A percentile compares a stretch with the other conserved stretches of the same genome.
Conservation (phyloP, 2,888 invertebrate species). For the Bruchidius siliquastri region DNA sequence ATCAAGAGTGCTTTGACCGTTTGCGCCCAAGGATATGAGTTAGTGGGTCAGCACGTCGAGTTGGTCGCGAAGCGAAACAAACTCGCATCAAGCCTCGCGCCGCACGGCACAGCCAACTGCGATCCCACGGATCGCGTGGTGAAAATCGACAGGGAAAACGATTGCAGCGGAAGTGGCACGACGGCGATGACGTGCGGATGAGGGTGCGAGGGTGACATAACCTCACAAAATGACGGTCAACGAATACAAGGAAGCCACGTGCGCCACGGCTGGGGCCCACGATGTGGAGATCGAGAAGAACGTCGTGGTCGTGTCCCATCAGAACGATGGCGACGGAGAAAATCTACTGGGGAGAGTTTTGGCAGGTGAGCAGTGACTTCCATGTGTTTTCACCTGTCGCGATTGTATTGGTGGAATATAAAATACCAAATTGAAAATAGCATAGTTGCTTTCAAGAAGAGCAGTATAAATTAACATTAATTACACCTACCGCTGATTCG, state of each 20-base stretch:
- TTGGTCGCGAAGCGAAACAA: background rate
- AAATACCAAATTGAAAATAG: too few species aligned
- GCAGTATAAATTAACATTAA: too few species aligned
- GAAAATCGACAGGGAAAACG: conserved; percentile 3
- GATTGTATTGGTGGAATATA: background rate
- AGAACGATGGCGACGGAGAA: conserved; percentile 45
- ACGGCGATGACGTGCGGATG: conserved; percentile 4
- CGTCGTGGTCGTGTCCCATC: conserved; percentile 36
- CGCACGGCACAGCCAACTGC: conserved; percentile 31
- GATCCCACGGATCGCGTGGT: conserved; percentile 19
- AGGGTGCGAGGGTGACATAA: conserved; percentile 9
- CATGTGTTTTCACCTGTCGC: background rate
- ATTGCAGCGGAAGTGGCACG: conserved; percentile 1
- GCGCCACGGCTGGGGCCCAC: conserved; percentile 43
- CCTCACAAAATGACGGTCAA: conserved; percentile 51
- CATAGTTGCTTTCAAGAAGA: too few species aligned
- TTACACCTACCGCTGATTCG: too few species aligned
- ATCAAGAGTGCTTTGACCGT: conserved; percentile 45
- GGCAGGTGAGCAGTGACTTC: conserved; percentile 48
- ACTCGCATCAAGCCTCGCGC: background rate
- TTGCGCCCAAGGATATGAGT: conserved; percentile 44
- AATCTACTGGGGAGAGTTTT: conserved; percentile 55
- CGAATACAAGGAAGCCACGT: conserved; percentile 53
- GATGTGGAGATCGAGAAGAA: conserved; percentile 44
- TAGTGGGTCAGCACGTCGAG: conserved; percentile 44